Evolutionary conservation across 1,140 invertebrate genomes (phyloP).

Genomic region (Dolichoris vasculosae): DNA sequence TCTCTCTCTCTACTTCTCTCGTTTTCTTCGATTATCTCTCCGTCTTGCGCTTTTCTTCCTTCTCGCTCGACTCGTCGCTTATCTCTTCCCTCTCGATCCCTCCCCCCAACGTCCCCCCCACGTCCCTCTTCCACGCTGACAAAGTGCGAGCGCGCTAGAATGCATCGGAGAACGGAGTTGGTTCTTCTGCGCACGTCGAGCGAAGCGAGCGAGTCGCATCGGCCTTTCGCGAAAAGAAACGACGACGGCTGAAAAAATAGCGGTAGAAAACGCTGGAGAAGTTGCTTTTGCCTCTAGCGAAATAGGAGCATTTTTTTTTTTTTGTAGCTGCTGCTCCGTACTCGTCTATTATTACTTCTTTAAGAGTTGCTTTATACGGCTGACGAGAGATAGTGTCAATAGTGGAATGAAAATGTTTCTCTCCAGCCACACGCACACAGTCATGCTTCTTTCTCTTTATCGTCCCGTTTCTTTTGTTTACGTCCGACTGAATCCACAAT

Average conservation of each 20-base stretch:
- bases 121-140: constrained; percentile 12
- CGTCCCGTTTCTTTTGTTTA: constrained; percentile 48
- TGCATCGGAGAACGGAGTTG: constrained; percentile 44
- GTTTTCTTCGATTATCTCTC: constrained; percentile 43
- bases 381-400: constrained; percentile 51
- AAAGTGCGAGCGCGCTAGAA: constrained; percentile 13
- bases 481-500: constrained; percentile 44
- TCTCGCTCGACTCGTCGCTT: constrained; percentile 46
- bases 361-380: constrained; percentile 48
- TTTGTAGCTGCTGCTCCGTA: neutral
- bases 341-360: constrained; percentile 49
- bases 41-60: constrained; percentile 50
- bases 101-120: too few species aligned
- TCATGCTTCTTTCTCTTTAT: constrained; percentile 36
- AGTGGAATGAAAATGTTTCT: constrained; percentile 52
- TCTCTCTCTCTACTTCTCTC: constrained; percentile 22
- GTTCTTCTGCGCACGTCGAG: constrained; percentile 21
- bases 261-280: constrained; percentile 42
- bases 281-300: constrained; percentile 19
- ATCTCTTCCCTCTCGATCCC: constrained; percentile 48
- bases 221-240: constrained; percentile 11
- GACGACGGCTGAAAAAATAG: constrained; percentile 40
- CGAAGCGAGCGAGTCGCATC: neutral
- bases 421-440: constrained; percentile 46
- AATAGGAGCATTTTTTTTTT: constrained; percentile 41